A percentile compares a stretch with the other conserved stretches of the same genome.
Conservation (phyloP, 2,888 invertebrate genomes). For the Dicroscelio sp. region DNA sequence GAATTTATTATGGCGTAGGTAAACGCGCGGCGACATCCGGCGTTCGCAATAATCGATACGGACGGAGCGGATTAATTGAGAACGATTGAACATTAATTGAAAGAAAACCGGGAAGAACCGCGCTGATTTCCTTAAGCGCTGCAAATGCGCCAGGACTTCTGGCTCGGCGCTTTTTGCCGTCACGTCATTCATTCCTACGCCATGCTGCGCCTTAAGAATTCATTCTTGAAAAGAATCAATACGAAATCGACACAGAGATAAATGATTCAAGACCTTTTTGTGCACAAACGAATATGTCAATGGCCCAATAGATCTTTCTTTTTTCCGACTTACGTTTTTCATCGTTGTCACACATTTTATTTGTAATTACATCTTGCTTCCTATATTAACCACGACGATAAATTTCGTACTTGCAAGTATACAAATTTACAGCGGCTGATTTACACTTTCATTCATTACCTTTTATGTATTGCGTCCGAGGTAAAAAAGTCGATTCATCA, state of each 20-base stretch:
- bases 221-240: constrained; percentile 66
- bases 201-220: constrained; percentile 46
- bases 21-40: constrained; percentile 84
- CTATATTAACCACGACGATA: constrained; percentile 36
- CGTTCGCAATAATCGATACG: constrained; percentile 89
- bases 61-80: constrained; percentile 90
- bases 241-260: constrained; percentile 69
- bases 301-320: constrained; percentile 72
- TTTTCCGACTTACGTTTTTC: constrained; percentile 44
- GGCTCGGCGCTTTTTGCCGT: constrained; percentile 60
- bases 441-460: too few relatives aligned
- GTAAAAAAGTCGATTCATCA: too few relatives aligned
- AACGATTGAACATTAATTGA: constrained; percentile 90
- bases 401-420: constrained; percentile 62
- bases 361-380: constrained; percentile 70
- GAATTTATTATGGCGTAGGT: constrained; percentile 73
- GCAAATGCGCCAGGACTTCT: constrained; percentile 43
- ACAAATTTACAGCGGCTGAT: constrained; percentile 61
- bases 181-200: constrained; percentile 57
- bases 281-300: constrained; percentile 66
- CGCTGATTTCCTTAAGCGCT: constrained; percentile 70
- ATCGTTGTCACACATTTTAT: constrained; percentile 62
- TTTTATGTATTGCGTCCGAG: too few relatives aligned
- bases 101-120: constrained; percentile 83
- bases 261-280: constrained; percentile 72